Conservation (phyloP, 2,888 invertebrate genomes). For the Drosophila cognata region DNA sequence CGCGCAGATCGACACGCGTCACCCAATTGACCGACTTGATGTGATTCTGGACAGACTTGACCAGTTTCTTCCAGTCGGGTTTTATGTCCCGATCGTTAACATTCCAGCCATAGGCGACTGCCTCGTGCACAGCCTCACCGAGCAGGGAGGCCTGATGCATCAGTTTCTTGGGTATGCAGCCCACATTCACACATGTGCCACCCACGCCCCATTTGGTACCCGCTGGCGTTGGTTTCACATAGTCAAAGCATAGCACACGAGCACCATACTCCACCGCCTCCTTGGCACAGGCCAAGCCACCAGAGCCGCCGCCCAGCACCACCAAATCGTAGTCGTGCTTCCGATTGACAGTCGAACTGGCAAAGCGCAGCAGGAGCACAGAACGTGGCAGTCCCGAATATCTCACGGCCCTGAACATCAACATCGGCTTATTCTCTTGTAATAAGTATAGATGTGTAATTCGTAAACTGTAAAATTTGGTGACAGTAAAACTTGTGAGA, state of each 20-base stretch:
- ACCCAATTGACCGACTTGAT: slow-evolving; percentile 98
- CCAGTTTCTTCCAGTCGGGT: slow-evolving; percentile 91
- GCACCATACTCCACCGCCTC: slow-evolving; percentile 92
- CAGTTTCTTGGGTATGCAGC: slow-evolving; percentile 98
- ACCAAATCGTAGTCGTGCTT: slow-evolving; percentile 94
- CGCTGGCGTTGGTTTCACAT: slow-evolving; percentile 92
- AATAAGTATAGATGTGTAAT: not conserved
- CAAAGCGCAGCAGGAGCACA: not conserved
- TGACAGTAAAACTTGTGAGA: not conserved
- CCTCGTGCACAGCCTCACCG: slow-evolving; percentile 94
- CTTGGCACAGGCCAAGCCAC: slow-evolving; percentile 97
- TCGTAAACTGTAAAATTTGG: slow-evolving; percentile 35
- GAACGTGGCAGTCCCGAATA: not conserved
- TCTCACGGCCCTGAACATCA: slow-evolving; percentile 17
- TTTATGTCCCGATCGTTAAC: slow-evolving; percentile 87
- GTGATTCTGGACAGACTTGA: slow-evolving; percentile 93
- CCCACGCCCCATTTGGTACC: slow-evolving; percentile 98
- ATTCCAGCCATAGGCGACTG: slow-evolving; percentile 92
- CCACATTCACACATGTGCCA: slow-evolving; percentile 99
- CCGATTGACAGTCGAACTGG: not conserved
- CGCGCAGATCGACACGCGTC: slow-evolving; percentile 94
- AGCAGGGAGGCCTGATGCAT: slow-evolving; percentile 98
- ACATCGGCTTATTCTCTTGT: slow-evolving; percentile 28
- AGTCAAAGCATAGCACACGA: slow-evolving; percentile 94
- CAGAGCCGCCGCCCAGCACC: slow-evolving; percentile 98